These are phyloP conservation scores for Pachyseris speciosa DNA, from an alignment of 64 coral and sea anemone genomes.

Conservation along the genomic window DNA sequence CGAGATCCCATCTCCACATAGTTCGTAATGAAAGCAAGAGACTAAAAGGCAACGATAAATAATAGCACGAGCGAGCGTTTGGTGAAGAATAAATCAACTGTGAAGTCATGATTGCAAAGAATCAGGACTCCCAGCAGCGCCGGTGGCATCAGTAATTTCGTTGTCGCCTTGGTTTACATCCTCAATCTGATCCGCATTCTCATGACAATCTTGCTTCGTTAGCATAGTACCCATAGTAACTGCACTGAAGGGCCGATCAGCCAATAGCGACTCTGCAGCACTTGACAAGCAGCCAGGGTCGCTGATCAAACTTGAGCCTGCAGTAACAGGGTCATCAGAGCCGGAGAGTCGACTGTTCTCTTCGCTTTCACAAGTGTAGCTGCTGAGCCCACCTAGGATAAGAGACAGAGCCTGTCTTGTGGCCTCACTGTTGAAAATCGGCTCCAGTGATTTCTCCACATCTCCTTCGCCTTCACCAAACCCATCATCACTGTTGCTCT, in stretches of 20 bases:
- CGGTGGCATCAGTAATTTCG: neutral
- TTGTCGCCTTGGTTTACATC: neutral
- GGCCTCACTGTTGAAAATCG: neutral
- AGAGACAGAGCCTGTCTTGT: conserved; percentile 31
- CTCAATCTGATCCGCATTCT: neutral
- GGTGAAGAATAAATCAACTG: neutral
- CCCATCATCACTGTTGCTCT: conserved; percentile 25
- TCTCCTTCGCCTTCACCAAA: conserved; percentile 55
- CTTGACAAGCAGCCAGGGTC: neutral
- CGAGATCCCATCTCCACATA: no score
- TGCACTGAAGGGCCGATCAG: conserved; percentile 18
- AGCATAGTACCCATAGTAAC: conserved; percentile 7
- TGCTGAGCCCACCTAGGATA: conserved; percentile 50
- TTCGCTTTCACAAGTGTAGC: conserved; percentile 56
- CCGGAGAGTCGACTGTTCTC: conserved; percentile 60
- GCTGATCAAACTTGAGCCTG: neutral
- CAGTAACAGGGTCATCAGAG: conserved; percentile 25
- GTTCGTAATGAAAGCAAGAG: no score
- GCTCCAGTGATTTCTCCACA: conserved; percentile 14
- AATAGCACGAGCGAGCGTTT: no score
- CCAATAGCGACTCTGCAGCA: neutral
- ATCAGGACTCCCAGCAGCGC: neutral
- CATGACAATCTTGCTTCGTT: neutral
- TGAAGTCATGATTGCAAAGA: neutral
- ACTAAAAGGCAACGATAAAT: no score